Percentiles rank a stretch among this genome's conserved stretches.
These are phyloP conservation scores for Caenorhabditis parvicauda DNA, from an alignment of 2,888 invertebrate species.

Conservation along the genomic window DNA sequence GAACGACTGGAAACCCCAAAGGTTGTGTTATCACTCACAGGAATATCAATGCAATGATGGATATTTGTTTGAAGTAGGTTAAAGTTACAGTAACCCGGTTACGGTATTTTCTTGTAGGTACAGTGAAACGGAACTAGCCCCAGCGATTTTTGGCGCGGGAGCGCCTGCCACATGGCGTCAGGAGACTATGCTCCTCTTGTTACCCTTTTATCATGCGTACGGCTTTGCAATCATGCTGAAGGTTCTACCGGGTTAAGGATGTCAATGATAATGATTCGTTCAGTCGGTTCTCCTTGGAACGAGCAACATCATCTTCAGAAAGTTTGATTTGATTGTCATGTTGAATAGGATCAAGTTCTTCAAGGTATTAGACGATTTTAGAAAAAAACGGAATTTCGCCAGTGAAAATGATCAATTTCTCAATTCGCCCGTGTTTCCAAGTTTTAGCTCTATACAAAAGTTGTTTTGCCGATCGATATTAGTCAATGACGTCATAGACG, in stretches of 20 bases:
- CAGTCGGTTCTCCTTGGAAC: slow-evolving; percentile 25
- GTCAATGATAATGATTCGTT: no score
- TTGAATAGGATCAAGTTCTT: slow-evolving; percentile 41
- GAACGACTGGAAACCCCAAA: slow-evolving; percentile 68
- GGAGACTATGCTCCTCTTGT: slow-evolving; percentile 39
- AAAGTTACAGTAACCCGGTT: no score
- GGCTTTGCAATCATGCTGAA: slow-evolving; percentile 43
- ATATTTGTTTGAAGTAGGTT: slow-evolving; percentile 29
- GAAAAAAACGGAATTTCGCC: no score
- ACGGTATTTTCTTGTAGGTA: slow-evolving; percentile 4
- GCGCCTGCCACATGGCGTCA: slow-evolving; percentile 18
- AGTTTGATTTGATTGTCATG: slow-evolving; percentile 47
- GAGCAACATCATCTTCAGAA: slow-evolving; percentile 50
- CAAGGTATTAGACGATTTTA: no score
- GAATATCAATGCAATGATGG: slow-evolving; percentile 44
- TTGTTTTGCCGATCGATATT: no score
- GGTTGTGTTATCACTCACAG: slow-evolving; percentile 49
- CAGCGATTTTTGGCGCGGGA: slow-evolving; percentile 22
- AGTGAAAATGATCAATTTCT: no score
- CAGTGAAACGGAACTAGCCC: slow-evolving; percentile 15
- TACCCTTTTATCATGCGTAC: slow-evolving; percentile 60
- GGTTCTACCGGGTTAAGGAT: not conserved
- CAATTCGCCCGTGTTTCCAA: no score
- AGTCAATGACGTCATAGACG: no score
- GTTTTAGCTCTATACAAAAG: no score